Base-by-base conservation (phyloP, 2,888 invertebrate genomes). In the Apocheima hispidaria region DNA sequence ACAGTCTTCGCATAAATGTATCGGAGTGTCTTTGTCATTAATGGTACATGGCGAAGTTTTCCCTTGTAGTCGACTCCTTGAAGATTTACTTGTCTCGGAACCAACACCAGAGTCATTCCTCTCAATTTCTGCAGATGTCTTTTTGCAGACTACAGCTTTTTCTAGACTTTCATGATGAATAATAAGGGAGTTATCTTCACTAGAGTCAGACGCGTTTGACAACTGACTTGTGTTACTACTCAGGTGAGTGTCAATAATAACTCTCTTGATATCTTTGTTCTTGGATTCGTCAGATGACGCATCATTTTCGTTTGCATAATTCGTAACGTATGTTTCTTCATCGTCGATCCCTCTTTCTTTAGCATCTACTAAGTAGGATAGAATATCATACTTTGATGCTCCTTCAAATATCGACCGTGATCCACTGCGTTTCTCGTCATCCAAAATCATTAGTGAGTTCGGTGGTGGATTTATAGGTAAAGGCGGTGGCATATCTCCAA, bases 21-120 rank as follows among this genome's bases (percentile, higher is more conserved):
- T 96, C 84, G 89, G 94, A 84, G 88, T 94, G 82, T 89, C 95
- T 88, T 90, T 94, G 82, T 88, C 93, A 66, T 79, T 89, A 65
- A 89, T 86, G 54, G 87, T 91, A 67, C 84, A 92, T 44, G 90
- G 91, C 66, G 87, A 88, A 72, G 87, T 92, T 87, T 94, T 94
- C 68, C 86, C 95, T 88, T 95, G 94, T 72, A 95, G 94, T 82
- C 95, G 94, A 82, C 96, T 96, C 74, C 97, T 94, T 57, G 97
- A 96, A 58, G 96, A 96, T 83, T 97, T 97, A 82, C 97, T 97
- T 6, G 98, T 98, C 86, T 98, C 98, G 3, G 97, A 97, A 49
- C 98, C 98, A 1, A 98, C 98, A 2, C 98, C 98, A 16, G 98
- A 98, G 84, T 98, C 98, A 78, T 98, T 98, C 69, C 98, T 94